Percentiles rank a stretch among this genome's conserved stretches.
Conservation (phyloP, 23 tunicate genomes). For the Trididemnum nubilum region DNA sequence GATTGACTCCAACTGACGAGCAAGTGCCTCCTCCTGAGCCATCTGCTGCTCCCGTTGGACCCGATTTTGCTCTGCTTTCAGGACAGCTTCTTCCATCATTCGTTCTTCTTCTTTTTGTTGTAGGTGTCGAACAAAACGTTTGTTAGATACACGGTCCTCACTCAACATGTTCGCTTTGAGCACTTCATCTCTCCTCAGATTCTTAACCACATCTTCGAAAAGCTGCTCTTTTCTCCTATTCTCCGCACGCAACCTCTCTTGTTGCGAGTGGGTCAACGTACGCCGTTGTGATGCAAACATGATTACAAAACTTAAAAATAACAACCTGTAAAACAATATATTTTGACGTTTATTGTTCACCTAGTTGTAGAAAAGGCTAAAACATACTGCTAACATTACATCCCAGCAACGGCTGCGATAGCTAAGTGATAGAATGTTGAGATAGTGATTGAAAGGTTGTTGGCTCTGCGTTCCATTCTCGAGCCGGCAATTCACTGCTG, state of each 20-base stretch:
- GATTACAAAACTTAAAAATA: not conserved
- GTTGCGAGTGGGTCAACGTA: slow-evolving; percentile 78
- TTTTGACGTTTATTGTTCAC: too few relatives aligned
- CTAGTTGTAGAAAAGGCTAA: too few relatives aligned
- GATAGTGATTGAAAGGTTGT: too few relatives aligned
- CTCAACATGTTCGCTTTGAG: slow-evolving; percentile 75
- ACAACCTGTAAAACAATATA: too few relatives aligned
- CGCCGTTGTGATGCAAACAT: slow-evolving; percentile 89
- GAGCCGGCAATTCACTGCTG: too few relatives aligned
- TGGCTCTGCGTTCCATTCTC: too few relatives aligned
- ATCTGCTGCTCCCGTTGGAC: slow-evolving; percentile 73
- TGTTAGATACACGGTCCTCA: slow-evolving; percentile 82
- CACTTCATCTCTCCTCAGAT: slow-evolving; percentile 53
- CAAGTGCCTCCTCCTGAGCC: slow-evolving; percentile 75
- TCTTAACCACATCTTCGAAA: slow-evolving; percentile 61
- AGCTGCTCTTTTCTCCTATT: slow-evolving; percentile 70
- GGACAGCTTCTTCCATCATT: slow-evolving; percentile 80
- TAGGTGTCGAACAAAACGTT: slow-evolving; percentile 62
- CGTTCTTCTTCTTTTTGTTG: slow-evolving; percentile 85
- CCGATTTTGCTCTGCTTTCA: slow-evolving; percentile 88
- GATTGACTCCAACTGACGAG: slow-evolving; percentile 57
- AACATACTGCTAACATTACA: too few relatives aligned
- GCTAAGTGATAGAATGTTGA: too few relatives aligned
- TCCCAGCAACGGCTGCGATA: too few relatives aligned
- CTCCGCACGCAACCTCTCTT: slow-evolving; percentile 71